A percentile compares a stretch with the other conserved stretches of the same genome.
These are phyloP conservation scores for Drosophila ironensis DNA, from an alignment of 1,140 invertebrate genomes.

Conservation along the genomic window DNA sequence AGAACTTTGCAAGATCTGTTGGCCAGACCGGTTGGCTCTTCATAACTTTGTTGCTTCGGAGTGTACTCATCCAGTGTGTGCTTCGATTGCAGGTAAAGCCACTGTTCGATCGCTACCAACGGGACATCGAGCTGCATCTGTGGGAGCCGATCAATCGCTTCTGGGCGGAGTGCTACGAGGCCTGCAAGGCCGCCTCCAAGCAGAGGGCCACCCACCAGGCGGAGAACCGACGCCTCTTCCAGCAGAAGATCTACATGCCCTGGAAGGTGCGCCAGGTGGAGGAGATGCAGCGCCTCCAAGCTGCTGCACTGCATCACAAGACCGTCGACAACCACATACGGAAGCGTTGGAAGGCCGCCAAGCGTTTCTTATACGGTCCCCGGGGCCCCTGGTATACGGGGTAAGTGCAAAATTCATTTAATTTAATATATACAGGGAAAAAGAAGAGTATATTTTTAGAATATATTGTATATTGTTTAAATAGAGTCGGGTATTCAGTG, in stretches of 20 bases:
- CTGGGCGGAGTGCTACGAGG: conserved; percentile 85
- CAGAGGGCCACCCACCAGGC: conserved; percentile 84
- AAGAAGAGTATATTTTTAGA: not conserved
- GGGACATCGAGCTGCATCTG: conserved; percentile 82
- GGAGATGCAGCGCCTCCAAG: conserved; percentile 83
- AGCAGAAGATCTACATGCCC: conserved; percentile 84
- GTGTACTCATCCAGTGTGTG: not conserved
- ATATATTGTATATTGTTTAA: too few species aligned
- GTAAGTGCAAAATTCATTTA: conserved; percentile 66
- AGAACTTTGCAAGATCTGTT: too few species aligned
- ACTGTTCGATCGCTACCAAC: conserved; percentile 82
- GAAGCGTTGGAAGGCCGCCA: conserved; percentile 84
- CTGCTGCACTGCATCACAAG: conserved; percentile 82
- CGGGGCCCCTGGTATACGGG: conserved; percentile 84
- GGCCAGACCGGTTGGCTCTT: too few species aligned
- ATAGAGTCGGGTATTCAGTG: too few species aligned
- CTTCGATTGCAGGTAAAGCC: conserved; percentile 79
- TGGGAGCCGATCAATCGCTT: conserved; percentile 84
- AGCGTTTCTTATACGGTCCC: conserved; percentile 84
- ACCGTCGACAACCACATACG: conserved; percentile 83
- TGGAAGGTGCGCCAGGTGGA: conserved; percentile 83
- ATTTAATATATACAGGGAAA: not conserved
- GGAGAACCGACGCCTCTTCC: conserved; percentile 85
- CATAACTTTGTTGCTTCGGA: not conserved
- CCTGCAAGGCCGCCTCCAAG: conserved; percentile 84